Evolutionary conservation across 2,888 invertebrate species (phyloP).

Genomic region (Hydraecia micacea): DNA sequence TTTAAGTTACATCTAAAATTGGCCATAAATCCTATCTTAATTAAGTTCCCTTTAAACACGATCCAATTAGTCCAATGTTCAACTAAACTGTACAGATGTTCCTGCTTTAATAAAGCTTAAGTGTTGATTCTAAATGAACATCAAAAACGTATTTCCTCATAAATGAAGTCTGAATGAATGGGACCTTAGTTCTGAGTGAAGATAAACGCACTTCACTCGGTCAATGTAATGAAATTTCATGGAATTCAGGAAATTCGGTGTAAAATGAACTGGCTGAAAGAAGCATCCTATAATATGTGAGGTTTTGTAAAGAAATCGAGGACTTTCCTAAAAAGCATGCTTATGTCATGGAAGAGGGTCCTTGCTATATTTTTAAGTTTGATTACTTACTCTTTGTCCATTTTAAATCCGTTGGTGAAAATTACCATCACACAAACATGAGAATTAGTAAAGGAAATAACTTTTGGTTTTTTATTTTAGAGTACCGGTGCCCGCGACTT

Average conservation of each 20-base stretch:
- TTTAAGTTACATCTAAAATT: background rate
- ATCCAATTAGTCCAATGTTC: constrained; percentile 22
- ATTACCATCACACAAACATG: background rate
- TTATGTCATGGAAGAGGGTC: constrained; percentile 66
- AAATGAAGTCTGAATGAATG: constrained; percentile 72
- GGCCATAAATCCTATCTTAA: background rate
- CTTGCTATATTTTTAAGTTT: background rate
- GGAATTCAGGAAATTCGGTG: constrained; percentile 79
- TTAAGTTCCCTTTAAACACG: background rate
- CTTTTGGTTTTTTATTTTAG: background rate
- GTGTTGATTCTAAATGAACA: constrained; percentile 66
- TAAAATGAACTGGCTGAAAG: constrained; percentile 83
- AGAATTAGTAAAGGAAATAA: background rate
- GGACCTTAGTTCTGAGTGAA: constrained; percentile 68
- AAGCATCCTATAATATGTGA: constrained; percentile 79
- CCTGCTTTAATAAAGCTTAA: constrained; percentile 30
- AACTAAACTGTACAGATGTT: constrained; percentile 2
- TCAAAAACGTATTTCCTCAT: constrained; percentile 68
- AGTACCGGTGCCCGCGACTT: background rate
- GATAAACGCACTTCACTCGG: constrained; percentile 82
- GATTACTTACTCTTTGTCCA: background rate
- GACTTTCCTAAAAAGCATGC: constrained; percentile 43
- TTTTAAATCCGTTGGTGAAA: background rate
- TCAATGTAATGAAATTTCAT: constrained; percentile 87
- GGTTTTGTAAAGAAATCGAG: constrained; percentile 81